These are phyloP conservation scores for Pseudachorutes palmiensis DNA, from an alignment of 1,140 invertebrate genomes.

Conservation along the genomic window DNA sequence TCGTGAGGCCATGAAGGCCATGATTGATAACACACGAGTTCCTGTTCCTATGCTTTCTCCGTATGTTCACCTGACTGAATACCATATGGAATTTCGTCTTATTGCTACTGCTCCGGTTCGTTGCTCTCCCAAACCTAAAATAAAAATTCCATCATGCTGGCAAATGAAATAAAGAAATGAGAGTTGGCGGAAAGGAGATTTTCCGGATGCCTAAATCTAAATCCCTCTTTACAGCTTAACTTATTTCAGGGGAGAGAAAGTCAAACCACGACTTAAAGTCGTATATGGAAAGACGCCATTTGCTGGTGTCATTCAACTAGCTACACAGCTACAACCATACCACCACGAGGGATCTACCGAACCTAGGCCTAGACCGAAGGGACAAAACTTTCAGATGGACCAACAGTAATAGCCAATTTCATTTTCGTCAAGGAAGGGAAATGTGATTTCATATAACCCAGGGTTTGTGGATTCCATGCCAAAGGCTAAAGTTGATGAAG, in stretches of 20 bases:
- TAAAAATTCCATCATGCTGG: conserved; percentile 8
- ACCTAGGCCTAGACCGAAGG: too few species aligned
- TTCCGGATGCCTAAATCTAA: conserved; percentile 12
- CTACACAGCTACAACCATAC: too few species aligned
- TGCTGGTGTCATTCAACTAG: too few species aligned
- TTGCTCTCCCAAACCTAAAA: not conserved
- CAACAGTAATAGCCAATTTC: not conserved
- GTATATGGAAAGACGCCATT: too few species aligned
- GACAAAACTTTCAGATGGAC: not conserved
- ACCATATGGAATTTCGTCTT: conserved; percentile 7
- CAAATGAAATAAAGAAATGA: conserved; percentile 10
- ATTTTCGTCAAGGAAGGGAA: too few species aligned
- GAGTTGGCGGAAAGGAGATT: not conserved
- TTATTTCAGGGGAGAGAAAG: not conserved
- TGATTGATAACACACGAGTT: conserved; percentile 2
- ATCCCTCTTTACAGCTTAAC: not conserved
- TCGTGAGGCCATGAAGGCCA: not conserved
- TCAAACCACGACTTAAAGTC: too few species aligned
- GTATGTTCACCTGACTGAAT: conserved; percentile 1
- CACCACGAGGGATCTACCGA: too few species aligned
- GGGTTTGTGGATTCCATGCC: too few species aligned
- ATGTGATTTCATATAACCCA: too few species aligned
- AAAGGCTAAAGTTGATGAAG: too few species aligned
- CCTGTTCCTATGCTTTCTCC: not conserved
- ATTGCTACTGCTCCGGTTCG: not conserved